Conservation (phyloP, 2,113 vertebrate genomes). For the Tylochromis polylepis region DNA sequence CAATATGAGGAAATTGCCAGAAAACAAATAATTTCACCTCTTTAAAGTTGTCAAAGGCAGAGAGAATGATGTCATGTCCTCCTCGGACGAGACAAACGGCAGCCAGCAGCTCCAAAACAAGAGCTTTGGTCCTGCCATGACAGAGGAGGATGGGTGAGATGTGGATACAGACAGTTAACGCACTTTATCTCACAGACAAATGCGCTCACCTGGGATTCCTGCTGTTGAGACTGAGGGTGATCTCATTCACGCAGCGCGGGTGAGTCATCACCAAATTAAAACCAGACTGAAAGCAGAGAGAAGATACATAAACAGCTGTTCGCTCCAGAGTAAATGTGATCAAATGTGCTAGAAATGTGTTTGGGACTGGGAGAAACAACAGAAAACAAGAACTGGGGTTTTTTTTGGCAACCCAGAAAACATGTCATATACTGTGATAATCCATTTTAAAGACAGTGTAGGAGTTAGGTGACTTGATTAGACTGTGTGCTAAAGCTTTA, state of each 20-base stretch:
- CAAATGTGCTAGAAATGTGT: background rate
- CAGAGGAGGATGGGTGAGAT: background rate
- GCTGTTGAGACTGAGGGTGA: conserved; percentile 94
- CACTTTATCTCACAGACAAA: background rate
- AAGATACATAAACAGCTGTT: background rate
- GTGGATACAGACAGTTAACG: background rate
- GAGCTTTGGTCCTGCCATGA: conserved; percentile 85
- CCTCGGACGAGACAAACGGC: conserved; percentile 93
- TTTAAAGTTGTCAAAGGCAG: conserved; percentile 91
- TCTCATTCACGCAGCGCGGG: conserved; percentile 92
- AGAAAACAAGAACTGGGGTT: background rate
- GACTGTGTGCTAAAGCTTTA: conserved; percentile 29
- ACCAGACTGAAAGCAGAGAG: conserved; percentile 77
- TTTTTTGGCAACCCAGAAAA: background rate
- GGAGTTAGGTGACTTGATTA: background rate
- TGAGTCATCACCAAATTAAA: conserved; percentile 96
- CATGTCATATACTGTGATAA: background rate
- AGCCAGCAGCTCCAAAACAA: conserved; percentile 90
- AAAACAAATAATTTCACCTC: conserved; percentile 71
- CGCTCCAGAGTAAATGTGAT: background rate
- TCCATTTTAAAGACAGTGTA: background rate
- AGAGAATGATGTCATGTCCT: conserved; percentile 92
- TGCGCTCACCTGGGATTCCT: conserved; percentile 84
- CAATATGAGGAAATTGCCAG: background rate
- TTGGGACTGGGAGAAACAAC: background rate